These are phyloP conservation scores for Siniperca obscura DNA, from an alignment of 2,797 vertebrate genomes.

Conservation along the genomic window DNA sequence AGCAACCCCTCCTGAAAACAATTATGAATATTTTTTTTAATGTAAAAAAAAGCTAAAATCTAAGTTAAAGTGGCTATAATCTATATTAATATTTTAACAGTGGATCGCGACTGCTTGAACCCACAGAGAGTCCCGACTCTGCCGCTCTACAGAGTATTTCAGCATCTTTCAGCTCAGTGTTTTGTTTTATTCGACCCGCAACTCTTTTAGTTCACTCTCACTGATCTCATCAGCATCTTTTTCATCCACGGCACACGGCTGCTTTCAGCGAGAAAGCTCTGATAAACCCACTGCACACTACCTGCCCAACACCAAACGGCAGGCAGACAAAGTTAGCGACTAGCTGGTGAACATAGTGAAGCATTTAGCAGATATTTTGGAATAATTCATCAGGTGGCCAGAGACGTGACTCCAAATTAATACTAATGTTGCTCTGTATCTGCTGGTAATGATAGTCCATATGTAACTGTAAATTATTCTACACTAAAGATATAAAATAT, in stretches of 20 bases:
- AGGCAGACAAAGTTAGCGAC: background rate
- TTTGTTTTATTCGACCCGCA: background rate
- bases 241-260: background rate
- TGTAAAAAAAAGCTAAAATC: background rate
- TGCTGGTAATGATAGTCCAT: background rate
- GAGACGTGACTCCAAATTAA: background rate
- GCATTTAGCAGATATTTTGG: background rate
- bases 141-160: background rate
- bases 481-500: background rate
- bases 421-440: background rate
- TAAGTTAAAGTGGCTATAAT: background rate
- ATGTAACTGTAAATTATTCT: background rate
- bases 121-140: background rate
- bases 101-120: background rate
- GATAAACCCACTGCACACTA: background rate
- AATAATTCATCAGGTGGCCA: background rate
- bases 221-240: background rate
- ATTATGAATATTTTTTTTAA: background rate
- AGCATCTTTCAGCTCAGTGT: background rate
- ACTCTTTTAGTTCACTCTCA: background rate
- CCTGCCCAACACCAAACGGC: background rate
- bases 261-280: background rate
- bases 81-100: background rate
- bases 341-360: background rate
- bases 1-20: background rate